Evolutionary conservation across 2,888 invertebrate species (phyloP).

Genomic region (Proisotoma minuta): DNA sequence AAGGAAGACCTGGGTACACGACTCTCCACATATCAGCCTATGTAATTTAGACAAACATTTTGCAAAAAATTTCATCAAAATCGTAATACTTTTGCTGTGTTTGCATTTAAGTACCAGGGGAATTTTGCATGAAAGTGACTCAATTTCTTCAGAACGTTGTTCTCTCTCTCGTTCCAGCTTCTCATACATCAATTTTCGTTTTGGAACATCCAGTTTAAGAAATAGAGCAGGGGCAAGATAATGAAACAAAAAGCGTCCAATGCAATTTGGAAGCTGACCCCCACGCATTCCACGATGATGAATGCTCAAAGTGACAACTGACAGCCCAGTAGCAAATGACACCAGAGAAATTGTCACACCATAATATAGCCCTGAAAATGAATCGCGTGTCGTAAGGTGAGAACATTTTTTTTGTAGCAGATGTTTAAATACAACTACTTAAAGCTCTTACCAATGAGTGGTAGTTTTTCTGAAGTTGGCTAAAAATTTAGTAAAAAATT

Average conservation of each 20-base stretch:
- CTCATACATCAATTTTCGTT: slow-evolving; percentile 7
- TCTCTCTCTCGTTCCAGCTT: slow-evolving; percentile 14
- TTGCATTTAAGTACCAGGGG: slow-evolving; percentile 3
- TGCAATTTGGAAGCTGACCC: slow-evolving; percentile 50
- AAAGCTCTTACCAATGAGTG: too few relatives aligned
- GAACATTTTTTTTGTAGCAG: too few relatives aligned
- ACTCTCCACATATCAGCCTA: slow-evolving; percentile 41
- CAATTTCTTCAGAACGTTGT: not conserved
- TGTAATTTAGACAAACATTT: too few relatives aligned
- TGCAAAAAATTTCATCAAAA: not conserved
- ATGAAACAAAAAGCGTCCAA: slow-evolving; percentile 53
- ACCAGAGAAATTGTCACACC: slow-evolving; percentile 56
- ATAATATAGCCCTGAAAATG: slow-evolving; percentile 59
- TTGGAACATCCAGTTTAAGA: slow-evolving; percentile 48
- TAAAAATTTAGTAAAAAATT: too few relatives aligned
- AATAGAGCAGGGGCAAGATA: slow-evolving; percentile 51
- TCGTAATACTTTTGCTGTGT: not conserved
- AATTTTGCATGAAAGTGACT: slow-evolving; percentile 3
- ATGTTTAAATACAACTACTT: too few relatives aligned
- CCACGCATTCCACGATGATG: slow-evolving; percentile 55
- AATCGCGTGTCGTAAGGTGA: too few relatives aligned
- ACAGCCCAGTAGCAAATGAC: slow-evolving; percentile 50
- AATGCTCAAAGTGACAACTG: slow-evolving; percentile 54
- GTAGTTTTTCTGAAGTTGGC: too few relatives aligned
- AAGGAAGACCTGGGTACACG: slow-evolving; percentile 40